Evolutionary conservation across 2,888 invertebrate genomes (phyloP).

Genomic region (Amiota mariae): DNA sequence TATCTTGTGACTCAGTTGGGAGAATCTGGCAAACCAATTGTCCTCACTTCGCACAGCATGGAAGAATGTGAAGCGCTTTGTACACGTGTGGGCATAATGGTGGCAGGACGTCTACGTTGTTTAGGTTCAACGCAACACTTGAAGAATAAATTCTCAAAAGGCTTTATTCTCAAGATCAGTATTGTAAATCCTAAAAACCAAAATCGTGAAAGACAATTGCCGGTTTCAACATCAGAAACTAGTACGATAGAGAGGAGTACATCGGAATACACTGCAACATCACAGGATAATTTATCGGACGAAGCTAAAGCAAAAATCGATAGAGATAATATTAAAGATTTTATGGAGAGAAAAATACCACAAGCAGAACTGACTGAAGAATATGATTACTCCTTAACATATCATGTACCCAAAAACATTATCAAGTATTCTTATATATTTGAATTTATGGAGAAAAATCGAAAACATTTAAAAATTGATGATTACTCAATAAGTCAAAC

Average conservation of each 20-base stretch:
- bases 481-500: slow-evolving; percentile 2
- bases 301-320: neutral
- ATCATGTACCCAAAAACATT: slow-evolving; percentile 75
- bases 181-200: neutral
- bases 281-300: too few relatives aligned
- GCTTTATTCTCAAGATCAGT: slow-evolving; percentile 69
- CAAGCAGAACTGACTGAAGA: slow-evolving; percentile 73
- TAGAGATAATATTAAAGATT: neutral
- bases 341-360: slow-evolving; percentile 8
- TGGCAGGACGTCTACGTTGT: slow-evolving; percentile 81
- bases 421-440: neutral
- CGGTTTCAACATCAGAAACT: neutral
- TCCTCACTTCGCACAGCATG: slow-evolving; percentile 88
- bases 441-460: neutral
- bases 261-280: too few relatives aligned
- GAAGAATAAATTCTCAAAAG: slow-evolving; percentile 78
- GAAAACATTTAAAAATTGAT: neutral
- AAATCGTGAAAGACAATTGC: too few relatives aligned
- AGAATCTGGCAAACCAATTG: slow-evolving; percentile 80
- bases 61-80: slow-evolving; percentile 87
- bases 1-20: slow-evolving; percentile 79
- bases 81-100: slow-evolving; percentile 84
- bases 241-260: too few relatives aligned
- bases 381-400: slow-evolving; percentile 80
- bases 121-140: slow-evolving; percentile 82